Conservation (phyloP, 2,888 invertebrate genomes). For the Sesia apiformis region DNA sequence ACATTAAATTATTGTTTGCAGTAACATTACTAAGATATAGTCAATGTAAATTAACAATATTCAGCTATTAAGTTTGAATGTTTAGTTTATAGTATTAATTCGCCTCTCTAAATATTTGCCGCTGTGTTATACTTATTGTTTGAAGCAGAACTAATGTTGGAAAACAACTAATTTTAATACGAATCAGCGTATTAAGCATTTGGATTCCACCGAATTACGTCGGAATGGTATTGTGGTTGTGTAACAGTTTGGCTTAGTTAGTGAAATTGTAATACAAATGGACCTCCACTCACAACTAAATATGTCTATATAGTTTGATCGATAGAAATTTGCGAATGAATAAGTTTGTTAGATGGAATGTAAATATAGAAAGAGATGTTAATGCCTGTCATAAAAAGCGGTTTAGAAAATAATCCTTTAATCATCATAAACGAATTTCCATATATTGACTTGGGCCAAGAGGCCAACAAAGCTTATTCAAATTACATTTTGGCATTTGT, state of each 20-base stretch:
- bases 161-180: neutral
- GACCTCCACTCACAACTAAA: too few species aligned
- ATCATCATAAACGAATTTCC: too few species aligned
- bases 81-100: neutral
- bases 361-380: too few species aligned
- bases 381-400: too few species aligned
- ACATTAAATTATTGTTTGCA: too few species aligned
- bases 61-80: neutral
- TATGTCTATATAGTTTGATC: too few species aligned
- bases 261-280: too few species aligned
- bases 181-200: neutral
- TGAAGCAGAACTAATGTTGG: neutral
- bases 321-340: too few species aligned
- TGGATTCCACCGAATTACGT: neutral
- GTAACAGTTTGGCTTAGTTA: too few species aligned
- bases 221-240: neutral
- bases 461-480: constrained; percentile 18
- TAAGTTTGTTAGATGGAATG: too few species aligned
- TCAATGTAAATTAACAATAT: neutral
- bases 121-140: neutral
- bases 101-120: neutral
- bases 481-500: constrained; percentile 21
- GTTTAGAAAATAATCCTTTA: too few species aligned
- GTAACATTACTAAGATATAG: too few species aligned
- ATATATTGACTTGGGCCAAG: constrained; percentile 2